Conservation (phyloP, 2,113 vertebrate genomes). For the Spheniscus mendiculus region DNA sequence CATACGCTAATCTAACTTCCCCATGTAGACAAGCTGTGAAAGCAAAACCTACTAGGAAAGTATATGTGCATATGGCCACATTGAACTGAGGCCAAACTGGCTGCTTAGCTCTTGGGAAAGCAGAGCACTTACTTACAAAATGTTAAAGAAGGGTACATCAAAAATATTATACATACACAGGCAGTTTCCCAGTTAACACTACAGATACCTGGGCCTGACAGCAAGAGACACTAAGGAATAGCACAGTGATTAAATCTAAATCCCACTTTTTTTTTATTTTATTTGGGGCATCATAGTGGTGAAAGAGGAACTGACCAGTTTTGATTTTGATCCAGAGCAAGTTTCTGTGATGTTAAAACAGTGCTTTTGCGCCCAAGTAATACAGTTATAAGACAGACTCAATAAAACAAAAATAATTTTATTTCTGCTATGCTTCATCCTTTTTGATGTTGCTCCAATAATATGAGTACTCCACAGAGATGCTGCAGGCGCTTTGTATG, state of each 20-base stretch:
- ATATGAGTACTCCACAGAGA: background rate
- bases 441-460: background rate
- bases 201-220: background rate
- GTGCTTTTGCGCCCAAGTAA: background rate
- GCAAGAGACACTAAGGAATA: background rate
- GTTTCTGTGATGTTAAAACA: background rate
- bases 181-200: background rate
- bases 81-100: constrained; percentile 9
- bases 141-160: background rate
- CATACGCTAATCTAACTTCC: constrained; percentile 7
- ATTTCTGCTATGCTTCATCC: background rate
- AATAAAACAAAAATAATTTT: background rate
- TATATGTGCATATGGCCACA: background rate
- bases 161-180: background rate
- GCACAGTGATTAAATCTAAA: background rate
- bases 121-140: background rate
- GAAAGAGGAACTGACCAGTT: background rate
- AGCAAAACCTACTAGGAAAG: constrained; percentile 1
- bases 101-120: background rate
- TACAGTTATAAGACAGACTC: background rate
- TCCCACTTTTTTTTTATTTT: accelerated
- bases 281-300: background rate
- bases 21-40: constrained; percentile 45
- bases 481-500: background rate
- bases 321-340: background rate